These are phyloP conservation scores for Caenorhabditis macrosperma DNA, from an alignment of 2,888 invertebrate species.

Conservation along the genomic window DNA sequence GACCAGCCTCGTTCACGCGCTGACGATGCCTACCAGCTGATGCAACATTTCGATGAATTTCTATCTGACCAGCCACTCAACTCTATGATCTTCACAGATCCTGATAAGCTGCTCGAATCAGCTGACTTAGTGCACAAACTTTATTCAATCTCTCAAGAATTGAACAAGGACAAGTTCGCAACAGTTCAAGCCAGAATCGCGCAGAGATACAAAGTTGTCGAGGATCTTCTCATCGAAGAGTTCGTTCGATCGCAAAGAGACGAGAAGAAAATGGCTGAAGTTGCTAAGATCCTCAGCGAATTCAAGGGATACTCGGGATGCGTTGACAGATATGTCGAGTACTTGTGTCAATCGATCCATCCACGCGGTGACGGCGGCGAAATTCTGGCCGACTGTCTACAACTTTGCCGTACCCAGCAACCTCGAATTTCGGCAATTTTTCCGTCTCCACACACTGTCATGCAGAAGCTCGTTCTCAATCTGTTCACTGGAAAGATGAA, in stretches of 20 bases:
- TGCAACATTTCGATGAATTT: conserved; percentile 94
- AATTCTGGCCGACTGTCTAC: conserved; percentile 91
- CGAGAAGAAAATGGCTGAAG: conserved; percentile 92
- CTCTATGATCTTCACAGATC: conserved; percentile 91
- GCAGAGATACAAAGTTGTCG: conserved; percentile 79
- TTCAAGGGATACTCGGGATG: conserved; percentile 97
- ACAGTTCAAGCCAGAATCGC: conserved; percentile 78
- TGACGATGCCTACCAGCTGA: conserved; percentile 93
- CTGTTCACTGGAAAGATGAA: conserved; percentile 90
- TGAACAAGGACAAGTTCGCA: conserved; percentile 76
- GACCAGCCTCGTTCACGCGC: conserved; percentile 86
- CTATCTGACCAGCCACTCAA: conserved; percentile 89
- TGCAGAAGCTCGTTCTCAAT: conserved; percentile 95
- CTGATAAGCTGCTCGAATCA: conserved; percentile 90
- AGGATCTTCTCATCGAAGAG: conserved; percentile 89
- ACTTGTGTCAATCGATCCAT: conserved; percentile 86
- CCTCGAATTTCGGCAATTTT: conserved; percentile 88
- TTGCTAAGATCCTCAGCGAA: conserved; percentile 92
- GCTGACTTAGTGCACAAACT: conserved; percentile 98
- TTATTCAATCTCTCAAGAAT: conserved; percentile 93
- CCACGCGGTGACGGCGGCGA: conserved; percentile 85
- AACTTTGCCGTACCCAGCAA: conserved; percentile 90
- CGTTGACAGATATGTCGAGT: conserved; percentile 96
- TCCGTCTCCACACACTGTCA: conserved; percentile 94
- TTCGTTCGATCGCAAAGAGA: conserved; percentile 92